Evolutionary conservation across 2,797 vertebrate genomes (phyloP).

Genomic region (Pristis pectinata): DNA sequence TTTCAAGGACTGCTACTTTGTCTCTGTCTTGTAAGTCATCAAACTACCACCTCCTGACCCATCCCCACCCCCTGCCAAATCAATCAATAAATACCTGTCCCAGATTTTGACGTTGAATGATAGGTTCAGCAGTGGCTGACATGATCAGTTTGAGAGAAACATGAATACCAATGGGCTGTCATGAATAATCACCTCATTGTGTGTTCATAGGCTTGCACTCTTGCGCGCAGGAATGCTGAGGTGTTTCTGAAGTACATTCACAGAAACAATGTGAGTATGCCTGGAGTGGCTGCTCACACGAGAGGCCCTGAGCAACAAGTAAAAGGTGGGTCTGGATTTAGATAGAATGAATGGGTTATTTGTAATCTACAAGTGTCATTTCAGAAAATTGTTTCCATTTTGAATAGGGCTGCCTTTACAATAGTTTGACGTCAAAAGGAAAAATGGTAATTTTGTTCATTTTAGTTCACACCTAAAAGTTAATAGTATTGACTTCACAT

Average conservation of each 20-base stretch:
- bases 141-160: not conserved
- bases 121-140: not conserved
- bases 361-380: not conserved
- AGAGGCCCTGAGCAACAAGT: constrained; percentile 88
- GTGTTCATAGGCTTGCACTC: constrained; percentile 76
- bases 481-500: not conserved
- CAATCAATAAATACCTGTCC: too few relatives aligned
- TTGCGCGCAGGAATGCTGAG: constrained; percentile 89
- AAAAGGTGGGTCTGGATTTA: constrained; percentile 71
- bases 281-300: constrained; percentile 76
- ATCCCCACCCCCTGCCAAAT: too few relatives aligned
- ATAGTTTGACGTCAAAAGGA: not conserved
- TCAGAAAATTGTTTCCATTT: not conserved
- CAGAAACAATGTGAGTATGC: constrained; percentile 91
- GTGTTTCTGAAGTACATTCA: constrained; percentile 99
- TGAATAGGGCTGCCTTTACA: not conserved
- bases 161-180: not conserved
- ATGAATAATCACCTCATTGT: not conserved
- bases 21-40: not conserved
- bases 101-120: not conserved
- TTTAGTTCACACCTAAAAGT: not conserved
- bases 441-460: not conserved
- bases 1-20: not conserved
- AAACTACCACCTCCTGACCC: too few relatives aligned
- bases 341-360: not conserved